Evolutionary conservation across 2,888 invertebrate genomes (phyloP), one percentile per base, ranked within the genome.

Genomic region (Torymus aiolomorphi): DNA sequence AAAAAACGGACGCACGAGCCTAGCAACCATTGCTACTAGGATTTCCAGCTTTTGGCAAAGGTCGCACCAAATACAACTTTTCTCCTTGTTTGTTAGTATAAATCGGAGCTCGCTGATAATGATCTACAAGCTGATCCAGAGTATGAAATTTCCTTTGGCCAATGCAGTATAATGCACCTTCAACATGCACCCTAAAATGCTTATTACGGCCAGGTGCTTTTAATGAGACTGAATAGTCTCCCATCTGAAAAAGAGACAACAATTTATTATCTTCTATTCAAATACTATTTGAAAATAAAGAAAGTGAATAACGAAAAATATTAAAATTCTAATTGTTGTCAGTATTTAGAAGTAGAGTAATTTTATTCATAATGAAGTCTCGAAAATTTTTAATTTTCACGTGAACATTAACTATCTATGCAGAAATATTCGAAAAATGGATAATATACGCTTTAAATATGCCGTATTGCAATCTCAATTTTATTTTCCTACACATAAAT

Each of bases 51-150:
- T 95, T 94, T 72, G 97, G 97, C 90, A 99, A 94, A 84, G 99
- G 95, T 88, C 98, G 95, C 88, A 98, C 97, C 86, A 99, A 94
- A 92, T 97, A 99, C 80, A 99, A 93, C 92, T 98, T 98, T 92
- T 99, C 99, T 86, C 98, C 98, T 91, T 97, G 96, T 91, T 97
- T 97, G 92, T 97, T 97, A 88, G 98, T 98, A 92, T 98, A 99
- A 90, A 99, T 99, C 86, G 99, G 99, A 87, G 99, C 98, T 90
- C 97, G 95, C 93, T 98, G 98, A 93, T 99, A 99, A 92, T 99
- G 99, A 90, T 97, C 96, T 86, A 99, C 98, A 86, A 99, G 94
- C 91, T 97, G 97, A 90, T 99, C 98, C 88, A 99, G 93, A 78
- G 97, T 95, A 88, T 96, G 95, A 92, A 99, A 99, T 92, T 97